Base-by-base conservation (phyloP, 2,888 invertebrate species). In the Cotesia congregata region DNA sequence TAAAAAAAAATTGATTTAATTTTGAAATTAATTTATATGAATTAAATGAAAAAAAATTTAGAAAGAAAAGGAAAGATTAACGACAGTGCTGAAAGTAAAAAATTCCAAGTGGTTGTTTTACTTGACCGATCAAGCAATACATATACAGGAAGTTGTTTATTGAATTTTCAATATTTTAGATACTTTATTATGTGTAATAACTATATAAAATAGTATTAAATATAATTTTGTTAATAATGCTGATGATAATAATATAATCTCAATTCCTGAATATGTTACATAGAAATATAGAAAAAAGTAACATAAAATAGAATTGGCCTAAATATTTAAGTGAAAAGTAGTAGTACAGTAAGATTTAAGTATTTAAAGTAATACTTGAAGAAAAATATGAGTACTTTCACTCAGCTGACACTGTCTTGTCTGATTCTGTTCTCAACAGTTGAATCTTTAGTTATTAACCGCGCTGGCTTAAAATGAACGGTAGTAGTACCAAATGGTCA, bases 401-500 rank as follows among this genome's bases (percentile, higher is more conserved):
- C 77, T 77, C 69, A 38, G 61, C 67, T 72, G 61, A 67, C 20
- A 60, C 30, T 67, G 20, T 30, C 38, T 65, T 38, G 20, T 65
- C 38, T 30, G 38, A 12, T 30, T 65, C 65, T 38, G 12, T n/a
- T 39, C 20, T 39, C 7, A 6, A 40, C n/a, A 60, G 12, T 65
- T 72, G 12, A 38, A 9, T 64, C 61, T 64, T 50, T 72, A 41
- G 40, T 72, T n/a, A 12, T 30, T 62, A 62, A 17, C 38, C n/a
- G 70, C 60, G 30, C n/a, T 50, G n/a, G 1, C 7, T 17, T 3
- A 77, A 38, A 30, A 83, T 83, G 83, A 81, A 81, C 39, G 82
- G 79, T 60, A 80, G 78, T 74, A 90, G 90, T 78, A 65, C 62
- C 39, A 91, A 91, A 90, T 91, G 89, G 80, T 91, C 93, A 89